Evolutionary conservation across 2,888 invertebrate genomes (phyloP).

Genomic region (Drosophila colorata): DNA sequence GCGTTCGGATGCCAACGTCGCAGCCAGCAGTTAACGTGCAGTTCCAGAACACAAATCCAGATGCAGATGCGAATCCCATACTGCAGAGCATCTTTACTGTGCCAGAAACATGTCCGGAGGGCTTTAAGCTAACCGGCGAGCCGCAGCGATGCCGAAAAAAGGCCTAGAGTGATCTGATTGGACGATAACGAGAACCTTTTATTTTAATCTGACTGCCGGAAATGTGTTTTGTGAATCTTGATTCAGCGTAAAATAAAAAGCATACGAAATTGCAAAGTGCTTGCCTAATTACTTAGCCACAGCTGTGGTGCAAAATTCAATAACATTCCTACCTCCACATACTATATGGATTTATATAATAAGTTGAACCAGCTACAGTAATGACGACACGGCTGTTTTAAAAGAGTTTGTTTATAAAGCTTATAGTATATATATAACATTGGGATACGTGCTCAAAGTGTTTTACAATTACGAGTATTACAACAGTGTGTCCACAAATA

Average conservation of each 20-base stretch:
- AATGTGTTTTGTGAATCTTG: conserved; percentile 4
- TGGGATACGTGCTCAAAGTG: conserved; percentile 18
- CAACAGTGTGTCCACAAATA: background rate
- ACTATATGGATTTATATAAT: background rate
- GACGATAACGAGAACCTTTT: background rate
- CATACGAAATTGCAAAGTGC: background rate
- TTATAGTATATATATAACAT: conserved; percentile 20
- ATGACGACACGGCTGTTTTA: conserved; percentile 1
- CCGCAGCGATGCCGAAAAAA: conserved; percentile 38
- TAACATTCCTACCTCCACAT: too few relatives aligned
- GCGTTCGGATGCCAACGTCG: background rate
- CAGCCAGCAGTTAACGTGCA: background rate
- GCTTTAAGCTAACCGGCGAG: conserved; percentile 18
- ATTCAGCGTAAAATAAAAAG: conserved; percentile 5
- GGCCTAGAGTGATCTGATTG: conserved; percentile 21
- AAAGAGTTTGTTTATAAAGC: conserved; percentile 23
- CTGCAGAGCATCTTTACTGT: conserved; percentile 38
- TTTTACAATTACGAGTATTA: background rate
- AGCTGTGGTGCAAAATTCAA: background rate
- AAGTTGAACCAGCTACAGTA: background rate
- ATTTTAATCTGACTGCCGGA: background rate
- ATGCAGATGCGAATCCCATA: background rate
- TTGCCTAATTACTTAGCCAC: conserved; percentile 5
- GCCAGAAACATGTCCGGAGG: conserved; percentile 38
- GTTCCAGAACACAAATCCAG: background rate